Base-by-base conservation (phyloP, 1,140 invertebrate species). In the Himalopsyche phryganea region DNA sequence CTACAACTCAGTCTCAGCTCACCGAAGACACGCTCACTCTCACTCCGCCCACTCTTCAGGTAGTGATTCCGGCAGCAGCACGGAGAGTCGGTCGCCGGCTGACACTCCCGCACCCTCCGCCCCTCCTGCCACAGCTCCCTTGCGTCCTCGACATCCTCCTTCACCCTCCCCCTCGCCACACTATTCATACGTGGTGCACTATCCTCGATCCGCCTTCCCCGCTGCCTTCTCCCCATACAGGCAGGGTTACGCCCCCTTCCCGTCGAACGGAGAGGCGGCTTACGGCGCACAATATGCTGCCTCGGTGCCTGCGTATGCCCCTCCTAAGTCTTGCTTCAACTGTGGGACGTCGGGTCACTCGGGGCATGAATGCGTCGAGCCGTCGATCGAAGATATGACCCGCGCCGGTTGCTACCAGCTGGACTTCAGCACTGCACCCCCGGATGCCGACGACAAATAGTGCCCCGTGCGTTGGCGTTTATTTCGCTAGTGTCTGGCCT, bases 351-450 rank as follows among this genome's bases (percentile, higher is more conserved):
- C 81, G 45, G 86, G 78, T 50, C 92, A 96, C 71, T 76, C 81
- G n/a, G 90, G 90, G 1, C 74, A 80, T 56, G 91, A 94, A 33
- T 96, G 92, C 71, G 87, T 87, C 61, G 90, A 92, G 69, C 85
- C 85, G 50, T 90, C 89, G 6, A 91, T 94, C 82, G 91, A 95
- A 69, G 90, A 92, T 72, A 85, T 92, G 68, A 91, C 89, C 7
- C 80, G 83, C 52, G 81, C 80, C 42, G 81, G 82, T 49, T 78
- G 78, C 49, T 86, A 84, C 65, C 81, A 81, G 69, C 69, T 85
- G 28, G 82, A 84, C 66, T 85, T 82, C 69, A 78, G 75, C 56
- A 60, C 73, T 40, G 73, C 74, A 7, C 71, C 76, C 32, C 73
- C 75, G 13, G 74, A 76, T 20, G 49, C 68, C 20, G 51, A 68